phyloP scores from a whole-genome alignment of 2,888 invertebrate genomes.

The Scrobipalpa atriplicella region DNA sequence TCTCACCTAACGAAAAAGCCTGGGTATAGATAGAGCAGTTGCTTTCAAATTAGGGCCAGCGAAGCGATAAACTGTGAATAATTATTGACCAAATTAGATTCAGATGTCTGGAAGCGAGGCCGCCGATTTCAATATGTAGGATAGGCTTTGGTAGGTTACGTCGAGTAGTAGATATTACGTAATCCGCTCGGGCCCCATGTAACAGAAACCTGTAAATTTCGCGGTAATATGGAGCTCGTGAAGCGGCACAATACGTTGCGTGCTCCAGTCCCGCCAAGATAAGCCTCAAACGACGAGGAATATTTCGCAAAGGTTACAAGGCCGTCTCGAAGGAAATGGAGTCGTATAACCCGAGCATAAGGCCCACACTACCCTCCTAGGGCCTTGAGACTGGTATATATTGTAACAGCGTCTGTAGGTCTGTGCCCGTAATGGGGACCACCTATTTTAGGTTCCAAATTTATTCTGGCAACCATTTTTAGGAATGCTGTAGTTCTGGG shows the following conservation, averaged over 20 bases:
- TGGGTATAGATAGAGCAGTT: background rate
- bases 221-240: slow-evolving; percentile 44
- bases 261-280: slow-evolving; percentile 55
- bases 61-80: background rate
- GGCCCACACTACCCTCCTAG: slow-evolving; percentile 33
- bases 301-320: slow-evolving; percentile 59
- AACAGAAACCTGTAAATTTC: slow-evolving; percentile 53
- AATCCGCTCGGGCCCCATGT: slow-evolving; percentile 44
- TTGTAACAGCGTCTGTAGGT: slow-evolving; percentile 11
- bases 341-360: slow-evolving; percentile 39
- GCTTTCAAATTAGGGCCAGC: background rate
- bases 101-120: slow-evolving; percentile 17
- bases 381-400: slow-evolving; percentile 14
- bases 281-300: slow-evolving; percentile 56
- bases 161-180: slow-evolving; percentile 52
- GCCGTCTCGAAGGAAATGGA: slow-evolving; percentile 48
- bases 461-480: background rate
- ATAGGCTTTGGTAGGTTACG: slow-evolving; percentile 32
- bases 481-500: background rate
- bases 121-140: slow-evolving; percentile 25
- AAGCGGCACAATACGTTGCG: slow-evolving; percentile 59
- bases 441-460: slow-evolving; percentile 30
- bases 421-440: slow-evolving; percentile 19
- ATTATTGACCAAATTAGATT: background rate
- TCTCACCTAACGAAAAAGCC: background rate